Evolutionary conservation across 2,797 vertebrate genomes (phyloP).

Genomic region (Phoeniculus purpureus): DNA sequence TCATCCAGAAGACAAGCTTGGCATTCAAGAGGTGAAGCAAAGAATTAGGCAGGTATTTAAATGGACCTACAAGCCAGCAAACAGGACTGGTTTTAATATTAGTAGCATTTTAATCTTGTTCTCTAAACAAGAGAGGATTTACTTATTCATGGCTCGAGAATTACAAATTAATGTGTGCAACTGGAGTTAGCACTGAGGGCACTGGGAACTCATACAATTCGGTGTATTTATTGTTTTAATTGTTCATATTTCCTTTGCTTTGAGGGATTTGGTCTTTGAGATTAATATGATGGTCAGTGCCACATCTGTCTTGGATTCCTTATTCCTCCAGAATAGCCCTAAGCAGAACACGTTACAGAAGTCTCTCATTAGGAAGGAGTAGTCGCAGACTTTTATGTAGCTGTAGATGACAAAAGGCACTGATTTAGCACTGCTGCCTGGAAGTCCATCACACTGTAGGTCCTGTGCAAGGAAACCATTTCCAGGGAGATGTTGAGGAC

Average conservation of each 20-base stretch:
- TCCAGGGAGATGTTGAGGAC: background rate
- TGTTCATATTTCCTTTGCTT: conserved; percentile 59
- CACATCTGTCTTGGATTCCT: conserved; percentile 63
- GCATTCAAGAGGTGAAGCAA: conserved; percentile 9
- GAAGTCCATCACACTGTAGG: background rate
- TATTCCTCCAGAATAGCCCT: conserved; percentile 41
- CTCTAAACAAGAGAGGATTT: conserved; percentile 11
- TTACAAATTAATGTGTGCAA: background rate
- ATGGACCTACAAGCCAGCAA: background rate
- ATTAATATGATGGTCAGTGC: conserved; percentile 35
- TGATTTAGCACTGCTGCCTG: background rate
- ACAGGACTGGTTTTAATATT: conserved; percentile 8
- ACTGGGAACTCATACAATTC: conserved; percentile 5
- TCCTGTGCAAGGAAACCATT: background rate
- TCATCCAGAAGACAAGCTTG: background rate
- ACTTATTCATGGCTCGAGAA: conserved; percentile 24
- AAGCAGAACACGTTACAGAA: conserved; percentile 33
- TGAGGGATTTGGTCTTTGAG: conserved; percentile 48
- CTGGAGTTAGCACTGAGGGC: background rate
- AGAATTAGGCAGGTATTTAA: conserved; percentile 18
- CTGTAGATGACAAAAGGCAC: background rate
- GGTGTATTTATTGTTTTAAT: conserved; percentile 59
- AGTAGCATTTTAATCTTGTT: conserved; percentile 24
- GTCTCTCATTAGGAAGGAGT: conserved; percentile 30
- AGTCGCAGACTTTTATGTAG: background rate